Base-by-base conservation (phyloP, 2,888 invertebrate species). In the Agrochola circellaris region DNA sequence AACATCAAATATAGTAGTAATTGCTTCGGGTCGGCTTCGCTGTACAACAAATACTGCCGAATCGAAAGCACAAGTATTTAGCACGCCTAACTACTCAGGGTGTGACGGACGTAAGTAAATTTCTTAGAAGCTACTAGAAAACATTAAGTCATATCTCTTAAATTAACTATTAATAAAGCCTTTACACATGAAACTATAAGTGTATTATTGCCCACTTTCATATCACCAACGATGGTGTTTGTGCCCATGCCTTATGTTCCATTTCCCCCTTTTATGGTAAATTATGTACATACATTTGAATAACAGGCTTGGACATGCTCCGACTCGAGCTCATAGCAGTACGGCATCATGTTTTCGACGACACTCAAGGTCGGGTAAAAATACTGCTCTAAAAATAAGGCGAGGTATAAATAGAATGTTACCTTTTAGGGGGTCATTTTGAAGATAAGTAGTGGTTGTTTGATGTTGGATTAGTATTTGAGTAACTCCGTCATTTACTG, bases 271-370 rank as follows among this genome's bases (percentile, higher is more conserved):
- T 74, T 66, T 70, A 85, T 70, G 77, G 54, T 56, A 84, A 84
- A 61, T 34, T 83, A 84, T 84, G 79, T 77, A n/a, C 82, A 85
- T 82, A 74, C 7, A 87, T 85, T 87, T 85, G 79, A 78, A 87
- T 82, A 86, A 86, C 61, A 54, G n/a, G 56, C 34, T 56, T 65
- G 61, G 34, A 69, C 67, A 62, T 42, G 66, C 61, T 61, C 56
- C 23, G 60, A 64, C 42, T 73, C 38, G 70, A 82, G 68, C 74
- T 67, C 38, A 66, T 60, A 75, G 66, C 64, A 69, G n/a, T 17
- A 34, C 34, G 23, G 5, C 38, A 68, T 58, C 82, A 82, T 83
- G 83, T 81, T 85, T 85, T 76, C 64, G 30, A 30, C 13, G 2
- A 13, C 5, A 45, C 38, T 51, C 86, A 87, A 87, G 86, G 88